Evolutionary conservation across 2,797 vertebrate species (phyloP), one percentile per base, ranked within the genome.

Genomic region (Coregonus sp.): DNA sequence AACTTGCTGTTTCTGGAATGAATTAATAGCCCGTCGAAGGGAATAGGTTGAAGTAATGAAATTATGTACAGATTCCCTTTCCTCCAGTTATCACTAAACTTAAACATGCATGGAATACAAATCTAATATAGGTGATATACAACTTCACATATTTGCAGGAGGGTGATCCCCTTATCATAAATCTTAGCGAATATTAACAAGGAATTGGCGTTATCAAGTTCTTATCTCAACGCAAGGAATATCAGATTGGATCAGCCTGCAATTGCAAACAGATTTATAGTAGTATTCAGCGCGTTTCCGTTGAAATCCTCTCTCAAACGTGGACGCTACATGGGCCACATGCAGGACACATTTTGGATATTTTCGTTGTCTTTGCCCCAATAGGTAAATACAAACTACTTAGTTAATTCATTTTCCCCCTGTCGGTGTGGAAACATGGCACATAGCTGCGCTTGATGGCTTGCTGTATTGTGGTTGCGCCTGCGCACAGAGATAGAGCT

Each of bases 301-400:
- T 65, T 63, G 9, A 29, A 50, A 31, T 63, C 37, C 20, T 14
- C 52, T 14, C 4, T 68, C 33, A 68, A 68, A 68, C 1, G 29
- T 33, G 25, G 25, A 33, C 12, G 16, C 63, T 29, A 66, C 29
- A 35, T 25, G 16, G 52, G 6, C 51, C 51, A 35, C 81, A 68
- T 84, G 71, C 31, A 1, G 29, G 6, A 70, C 25, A 37, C 67
- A 76, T 37, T 29, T 73, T 40, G 73, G 75, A 87, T 78, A 81
- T 82, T 82, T 84, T 81, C 72, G 83, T 84, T 63, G 77, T 68
- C 47, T 75, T 75, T 47, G 35, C 59, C 75, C 73, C 86, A 59
- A 65, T 4, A 54, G 16, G 66, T 73, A 86, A 88, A 88, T 84
- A 89, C 88, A 82, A 86, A 74, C 79, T 70, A n/a, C 79, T 74